phyloP scores from a whole-genome alignment of 2,113 vertebrate genomes.

The Psammodynastes pulverulentus region DNA sequence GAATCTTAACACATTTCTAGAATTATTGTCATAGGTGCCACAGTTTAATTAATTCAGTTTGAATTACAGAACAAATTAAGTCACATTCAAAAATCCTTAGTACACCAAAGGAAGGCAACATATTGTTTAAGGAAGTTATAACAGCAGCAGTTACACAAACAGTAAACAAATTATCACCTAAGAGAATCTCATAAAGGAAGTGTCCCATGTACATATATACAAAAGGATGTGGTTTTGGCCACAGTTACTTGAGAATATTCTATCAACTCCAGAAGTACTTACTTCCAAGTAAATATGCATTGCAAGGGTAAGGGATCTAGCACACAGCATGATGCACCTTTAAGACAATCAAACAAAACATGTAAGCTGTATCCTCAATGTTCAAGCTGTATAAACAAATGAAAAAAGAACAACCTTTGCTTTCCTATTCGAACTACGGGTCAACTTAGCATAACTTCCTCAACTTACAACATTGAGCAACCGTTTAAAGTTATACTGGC shows the following conservation, averaged over 20 bases:
- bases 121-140: background rate
- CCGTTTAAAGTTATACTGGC: background rate
- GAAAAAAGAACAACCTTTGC: background rate
- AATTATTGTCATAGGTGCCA: background rate
- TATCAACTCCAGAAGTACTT: background rate
- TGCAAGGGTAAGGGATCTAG: background rate
- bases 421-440: background rate
- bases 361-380: background rate
- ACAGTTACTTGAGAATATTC: background rate
- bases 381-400: background rate
- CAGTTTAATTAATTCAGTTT: background rate
- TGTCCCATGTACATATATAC: background rate
- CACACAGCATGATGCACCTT: background rate
- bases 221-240: background rate
- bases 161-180: background rate
- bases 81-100: background rate
- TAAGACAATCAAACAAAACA: background rate
- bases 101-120: background rate
- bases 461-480: background rate
- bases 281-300: background rate
- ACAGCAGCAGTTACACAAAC: background rate
- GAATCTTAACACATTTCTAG: background rate
- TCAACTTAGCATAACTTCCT: background rate
- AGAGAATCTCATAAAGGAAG: background rate
- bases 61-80: background rate